Evolutionary conservation across 2,888 invertebrate species (phyloP).

Genomic region (Platycheirus albimanus): DNA sequence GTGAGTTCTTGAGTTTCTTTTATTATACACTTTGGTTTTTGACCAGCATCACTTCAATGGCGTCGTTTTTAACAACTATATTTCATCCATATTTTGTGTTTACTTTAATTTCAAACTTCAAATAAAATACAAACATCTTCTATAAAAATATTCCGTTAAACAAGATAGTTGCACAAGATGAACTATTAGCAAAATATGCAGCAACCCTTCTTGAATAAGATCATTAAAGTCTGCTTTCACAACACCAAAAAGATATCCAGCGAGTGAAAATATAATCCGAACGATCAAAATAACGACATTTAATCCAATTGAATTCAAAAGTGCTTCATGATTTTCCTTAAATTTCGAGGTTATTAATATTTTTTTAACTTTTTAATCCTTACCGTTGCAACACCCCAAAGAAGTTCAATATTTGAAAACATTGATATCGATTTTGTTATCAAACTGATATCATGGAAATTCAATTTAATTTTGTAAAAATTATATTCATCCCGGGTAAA

Average conservation of each 20-base stretch:
- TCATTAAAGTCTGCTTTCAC: constrained; percentile 32
- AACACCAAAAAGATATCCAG: constrained; percentile 42
- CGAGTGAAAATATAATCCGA: constrained; percentile 21
- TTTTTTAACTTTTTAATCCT: background rate
- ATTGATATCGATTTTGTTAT: constrained; percentile 39
- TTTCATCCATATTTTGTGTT: no score
- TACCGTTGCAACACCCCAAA: constrained; percentile 38
- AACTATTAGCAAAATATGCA: constrained; percentile 36
- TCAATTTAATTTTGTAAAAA: constrained; percentile 44
- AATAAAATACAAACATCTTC: constrained; percentile 22
- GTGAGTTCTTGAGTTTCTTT: no score
- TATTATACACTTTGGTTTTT: no score
- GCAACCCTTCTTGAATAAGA: constrained; percentile 31
- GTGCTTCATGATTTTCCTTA: constrained; percentile 51
- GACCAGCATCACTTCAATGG: no score
- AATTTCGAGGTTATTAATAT: background rate
- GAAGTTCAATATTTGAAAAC: constrained; percentile 27
- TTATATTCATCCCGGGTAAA: constrained; percentile 46
- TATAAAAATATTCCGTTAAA: constrained; percentile 41
- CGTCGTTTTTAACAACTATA: no score
- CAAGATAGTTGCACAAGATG: constrained; percentile 53
- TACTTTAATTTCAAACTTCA: no score
- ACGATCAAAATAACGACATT: constrained; percentile 37
- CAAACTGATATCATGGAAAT: constrained; percentile 59
- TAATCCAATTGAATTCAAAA: constrained; percentile 47